Evolutionary conservation across 2,888 invertebrate genomes (phyloP).

Genomic region (Rhingia rostrata): DNA sequence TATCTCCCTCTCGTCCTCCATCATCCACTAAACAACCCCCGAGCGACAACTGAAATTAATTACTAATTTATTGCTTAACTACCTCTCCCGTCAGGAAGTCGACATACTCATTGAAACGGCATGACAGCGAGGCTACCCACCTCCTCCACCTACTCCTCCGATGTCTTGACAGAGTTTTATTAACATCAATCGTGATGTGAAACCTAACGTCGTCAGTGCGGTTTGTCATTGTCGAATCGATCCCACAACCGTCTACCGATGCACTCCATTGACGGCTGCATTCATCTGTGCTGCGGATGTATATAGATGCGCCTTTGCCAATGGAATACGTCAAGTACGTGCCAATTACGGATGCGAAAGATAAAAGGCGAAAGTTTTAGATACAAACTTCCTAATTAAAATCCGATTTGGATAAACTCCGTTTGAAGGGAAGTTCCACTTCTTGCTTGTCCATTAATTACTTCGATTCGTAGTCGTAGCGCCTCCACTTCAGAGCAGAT

Average conservation of each 20-base stretch:
- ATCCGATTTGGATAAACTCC: constrained; percentile 63
- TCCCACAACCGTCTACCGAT: constrained; percentile 44
- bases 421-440: constrained; percentile 65
- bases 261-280: constrained; percentile 13
- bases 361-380: constrained; percentile 26
- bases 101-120: constrained; percentile 51
- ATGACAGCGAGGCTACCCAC: constrained; percentile 14
- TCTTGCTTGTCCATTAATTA: constrained; percentile 66
- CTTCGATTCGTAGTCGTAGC: constrained; percentile 23
- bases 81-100: constrained; percentile 69
- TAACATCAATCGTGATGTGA: constrained; percentile 66
- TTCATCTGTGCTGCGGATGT: not conserved
- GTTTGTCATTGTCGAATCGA: constrained; percentile 63
- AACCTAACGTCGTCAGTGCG: constrained; percentile 47
- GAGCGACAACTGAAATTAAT: constrained; percentile 58
- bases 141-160: constrained; percentile 2
- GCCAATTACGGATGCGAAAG: constrained; percentile 47
- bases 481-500: constrained; percentile 38
- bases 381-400: constrained; percentile 60
- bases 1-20: constrained; percentile 4
- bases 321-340: constrained; percentile 36
- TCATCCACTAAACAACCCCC: constrained; percentile 40
- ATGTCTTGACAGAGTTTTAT: constrained; percentile 29
- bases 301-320: constrained; percentile 21
- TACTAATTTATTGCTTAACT: constrained; percentile 65